A percentile compares a stretch with the other conserved stretches of the same genome.
phyloP scores from a whole-genome alignment of 2,113 vertebrate genomes.

The Microtus pennsylvanicus region DNA sequence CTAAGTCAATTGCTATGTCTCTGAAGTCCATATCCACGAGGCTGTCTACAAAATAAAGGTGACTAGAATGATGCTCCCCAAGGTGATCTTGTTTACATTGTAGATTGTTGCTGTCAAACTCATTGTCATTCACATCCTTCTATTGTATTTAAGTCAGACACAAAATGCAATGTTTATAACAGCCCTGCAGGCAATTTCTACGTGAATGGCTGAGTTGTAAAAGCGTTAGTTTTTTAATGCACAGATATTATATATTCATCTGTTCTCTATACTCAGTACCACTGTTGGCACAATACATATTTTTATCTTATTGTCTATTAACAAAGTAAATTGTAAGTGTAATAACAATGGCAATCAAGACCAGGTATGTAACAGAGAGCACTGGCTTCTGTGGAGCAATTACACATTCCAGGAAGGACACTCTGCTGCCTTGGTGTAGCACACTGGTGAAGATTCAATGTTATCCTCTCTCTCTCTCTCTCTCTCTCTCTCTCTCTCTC shows the following conservation, averaged over 20 bases:
- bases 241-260: neutral
- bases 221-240: neutral
- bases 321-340: neutral
- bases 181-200: neutral
- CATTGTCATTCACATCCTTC: neutral
- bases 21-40: neutral
- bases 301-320: conserved; percentile 6
- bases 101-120: neutral
- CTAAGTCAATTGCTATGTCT: neutral
- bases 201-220: neutral
- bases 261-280: neutral
- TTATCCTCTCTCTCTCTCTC: neutral
- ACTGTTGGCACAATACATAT: neutral
- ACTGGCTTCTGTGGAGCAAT: neutral
- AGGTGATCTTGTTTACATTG: neutral
- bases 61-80: neutral
- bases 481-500: neutral
- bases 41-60: neutral
- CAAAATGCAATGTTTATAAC: neutral
- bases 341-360: neutral
- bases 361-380: neutral
- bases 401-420: neutral
- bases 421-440: neutral
- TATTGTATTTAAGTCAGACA: neutral
- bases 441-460: neutral